Percentiles rank a stretch among this genome's conserved stretches.
These are phyloP conservation scores for Monopis laevigella DNA, from an alignment of 2,888 invertebrate genomes.

Conservation along the genomic window DNA sequence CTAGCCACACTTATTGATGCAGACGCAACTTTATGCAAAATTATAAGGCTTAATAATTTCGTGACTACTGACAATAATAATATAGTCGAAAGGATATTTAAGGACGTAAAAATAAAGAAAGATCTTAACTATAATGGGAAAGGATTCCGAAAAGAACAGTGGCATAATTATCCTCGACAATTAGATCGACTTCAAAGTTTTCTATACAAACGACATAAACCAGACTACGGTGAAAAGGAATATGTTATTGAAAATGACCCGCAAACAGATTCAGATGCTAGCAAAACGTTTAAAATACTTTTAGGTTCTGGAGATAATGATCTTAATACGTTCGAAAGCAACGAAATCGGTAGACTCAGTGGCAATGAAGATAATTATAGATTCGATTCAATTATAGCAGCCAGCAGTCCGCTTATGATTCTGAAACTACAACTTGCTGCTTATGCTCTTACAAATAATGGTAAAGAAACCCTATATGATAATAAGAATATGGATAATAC, in stretches of 20 bases:
- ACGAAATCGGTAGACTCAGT: conserved; percentile 30
- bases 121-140: conserved; percentile 37
- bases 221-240: conserved; percentile 22
- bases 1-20: neutral
- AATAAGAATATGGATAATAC: no score
- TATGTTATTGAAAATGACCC: conserved; percentile 11
- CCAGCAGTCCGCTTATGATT: conserved; percentile 40
- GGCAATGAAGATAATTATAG: conserved; percentile 25
- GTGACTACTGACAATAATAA: conserved; percentile 27
- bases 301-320: neutral
- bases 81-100: neutral
- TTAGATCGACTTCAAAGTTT: conserved; percentile 44
- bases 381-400: conserved; percentile 30
- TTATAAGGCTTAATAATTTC: conserved; percentile 22
- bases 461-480: no score
- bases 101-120: conserved; percentile 22
- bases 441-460: no score
- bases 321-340: conserved; percentile 24
- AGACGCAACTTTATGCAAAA: conserved; percentile 17
- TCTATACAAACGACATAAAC: conserved; percentile 26
- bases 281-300: neutral
- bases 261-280: neutral
- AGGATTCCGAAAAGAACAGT: conserved; percentile 48
- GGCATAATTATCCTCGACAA: conserved; percentile 54
- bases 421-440: conserved; percentile 48